A percentile compares a stretch with the other conserved stretches of the same genome.
These are phyloP conservation scores for Drosophila greeni DNA, from an alignment of 2,888 invertebrate genomes.

Conservation along the genomic window DNA sequence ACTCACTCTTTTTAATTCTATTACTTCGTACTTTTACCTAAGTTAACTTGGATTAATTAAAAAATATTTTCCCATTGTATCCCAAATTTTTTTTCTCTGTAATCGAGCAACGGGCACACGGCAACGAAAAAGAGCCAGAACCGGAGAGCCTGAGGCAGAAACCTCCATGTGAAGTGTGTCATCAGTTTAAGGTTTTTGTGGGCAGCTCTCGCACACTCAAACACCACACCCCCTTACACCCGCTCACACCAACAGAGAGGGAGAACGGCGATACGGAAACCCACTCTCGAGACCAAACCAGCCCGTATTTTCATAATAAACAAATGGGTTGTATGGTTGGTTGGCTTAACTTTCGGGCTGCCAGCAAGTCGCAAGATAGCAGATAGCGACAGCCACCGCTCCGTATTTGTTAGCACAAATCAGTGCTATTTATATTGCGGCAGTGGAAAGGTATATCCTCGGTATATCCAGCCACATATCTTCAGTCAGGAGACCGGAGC, in stretches of 20 bases:
- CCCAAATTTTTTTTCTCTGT: background rate
- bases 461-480: slow-evolving; percentile 12
- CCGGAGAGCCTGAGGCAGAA: slow-evolving; percentile 57
- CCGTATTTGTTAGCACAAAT: slow-evolving; percentile 67
- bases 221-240: slow-evolving; percentile 16
- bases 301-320: slow-evolving; percentile 68
- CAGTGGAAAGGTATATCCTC: slow-evolving; percentile 27
- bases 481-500: background rate
- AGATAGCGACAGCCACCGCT: slow-evolving; percentile 33
- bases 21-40: background rate
- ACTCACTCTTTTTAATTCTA: background rate
- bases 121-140: slow-evolving; percentile 28
- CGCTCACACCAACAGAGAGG: slow-evolving; percentile 8
- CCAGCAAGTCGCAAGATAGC: slow-evolving; percentile 56
- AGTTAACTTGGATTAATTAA: background rate
- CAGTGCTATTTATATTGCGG: slow-evolving; percentile 72
- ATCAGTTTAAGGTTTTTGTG: slow-evolving; percentile 74
- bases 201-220: slow-evolving; percentile 45
- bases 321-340: slow-evolving; percentile 70
- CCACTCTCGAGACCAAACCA: slow-evolving; percentile 39
- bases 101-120: slow-evolving; percentile 17
- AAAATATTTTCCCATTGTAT: background rate
- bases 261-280: slow-evolving; percentile 20
- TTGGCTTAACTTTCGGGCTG: slow-evolving; percentile 72
- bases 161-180: slow-evolving; percentile 72